Percentiles rank a stretch among this genome's conserved stretches.
phyloP scores from a whole-genome alignment of 2,113 vertebrate species.

The Malaclemys terrapin region DNA sequence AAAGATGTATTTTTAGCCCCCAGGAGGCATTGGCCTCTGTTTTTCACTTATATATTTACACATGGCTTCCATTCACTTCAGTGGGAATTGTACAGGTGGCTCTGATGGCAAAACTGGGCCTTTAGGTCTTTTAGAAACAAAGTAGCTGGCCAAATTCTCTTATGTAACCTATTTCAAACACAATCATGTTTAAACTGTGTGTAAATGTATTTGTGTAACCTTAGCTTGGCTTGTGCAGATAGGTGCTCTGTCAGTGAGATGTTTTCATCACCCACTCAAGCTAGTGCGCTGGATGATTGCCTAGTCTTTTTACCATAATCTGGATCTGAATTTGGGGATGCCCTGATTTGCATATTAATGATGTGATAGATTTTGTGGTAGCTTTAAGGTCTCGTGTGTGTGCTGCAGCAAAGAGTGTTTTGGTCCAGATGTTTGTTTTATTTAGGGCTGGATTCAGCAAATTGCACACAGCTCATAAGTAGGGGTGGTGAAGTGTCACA shows the following conservation, averaged over 20 bases:
- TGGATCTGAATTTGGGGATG: conserved; percentile 42
- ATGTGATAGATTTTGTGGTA: not conserved
- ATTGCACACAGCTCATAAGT: not conserved
- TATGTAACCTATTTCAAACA: not conserved
- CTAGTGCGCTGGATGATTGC: conserved; percentile 69
- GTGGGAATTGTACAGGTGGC: not conserved
- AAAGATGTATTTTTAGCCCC: not conserved
- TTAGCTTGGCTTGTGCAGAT: conserved; percentile 45
- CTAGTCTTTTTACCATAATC: conserved; percentile 50
- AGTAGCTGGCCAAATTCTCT: not conserved
- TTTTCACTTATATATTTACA: not conserved
- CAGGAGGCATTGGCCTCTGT: not conserved
- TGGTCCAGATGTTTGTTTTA: not conserved
- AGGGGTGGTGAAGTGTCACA: accelerated
- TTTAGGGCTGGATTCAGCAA: not conserved
- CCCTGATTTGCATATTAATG: conserved; percentile 46
- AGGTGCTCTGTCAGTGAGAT: conserved; percentile 39
- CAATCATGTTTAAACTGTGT: not conserved
- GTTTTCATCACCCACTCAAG: conserved; percentile 49
- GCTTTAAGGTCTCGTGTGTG: not conserved
- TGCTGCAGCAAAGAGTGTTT: not conserved
- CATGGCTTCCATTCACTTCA: not conserved
- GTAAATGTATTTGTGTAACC: conserved; percentile 39
- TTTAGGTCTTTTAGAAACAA: not conserved
- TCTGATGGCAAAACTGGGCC: not conserved